Evolutionary conservation across 64 coral and sea anemone genomes (phyloP), one percentile per base, ranked within the genome.

Genomic region (Astreopora myriophthalma): DNA sequence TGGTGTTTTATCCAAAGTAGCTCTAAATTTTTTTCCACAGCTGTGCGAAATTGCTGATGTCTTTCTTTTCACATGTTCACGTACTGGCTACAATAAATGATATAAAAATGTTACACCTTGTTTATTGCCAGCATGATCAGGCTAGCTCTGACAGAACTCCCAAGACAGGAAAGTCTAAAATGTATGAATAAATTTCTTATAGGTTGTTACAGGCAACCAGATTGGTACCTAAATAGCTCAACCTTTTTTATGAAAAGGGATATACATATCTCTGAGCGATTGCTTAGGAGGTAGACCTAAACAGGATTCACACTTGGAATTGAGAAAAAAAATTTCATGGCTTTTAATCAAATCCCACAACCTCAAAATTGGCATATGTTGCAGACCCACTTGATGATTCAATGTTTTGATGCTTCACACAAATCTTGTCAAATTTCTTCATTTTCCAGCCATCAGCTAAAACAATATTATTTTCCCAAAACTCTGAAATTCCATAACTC

Each of bases 1-100:
- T 57, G 52, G 76, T 48, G 33, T 38, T 80, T 46, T 48, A 80
- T 80, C 76, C 76, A 80, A 80, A 80, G 38, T 44, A 80, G 38
- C 76, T 80, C 76, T 80, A 80, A 44, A 80, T 80, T 48, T 80
- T 80, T 80, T 80, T 22, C 76, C 76, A 80, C 39, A 38, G 52
- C 40, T 80, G 48, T 22, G 39, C 49, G 34, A 28, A 26, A 28
- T 48, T 80, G 38, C 52, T 19, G 76, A 80, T 80, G 38, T 80
- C 76, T 48, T 80, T 80, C 39, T 80, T 80, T 80, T 66, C 3
- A 23, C 62, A 66, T 66, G 62, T 57, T 49, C 40, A 80, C 20
- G 76, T 57, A 80, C 76, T 26, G 76, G 76, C 76, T 80, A n/a
- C 52, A 80, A 80, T 80, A 49, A 80, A 80, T 49, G 20, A 66